phyloP scores from a whole-genome alignment of 1,140 invertebrate genomes.

The Onthophagus taurus region DNA sequence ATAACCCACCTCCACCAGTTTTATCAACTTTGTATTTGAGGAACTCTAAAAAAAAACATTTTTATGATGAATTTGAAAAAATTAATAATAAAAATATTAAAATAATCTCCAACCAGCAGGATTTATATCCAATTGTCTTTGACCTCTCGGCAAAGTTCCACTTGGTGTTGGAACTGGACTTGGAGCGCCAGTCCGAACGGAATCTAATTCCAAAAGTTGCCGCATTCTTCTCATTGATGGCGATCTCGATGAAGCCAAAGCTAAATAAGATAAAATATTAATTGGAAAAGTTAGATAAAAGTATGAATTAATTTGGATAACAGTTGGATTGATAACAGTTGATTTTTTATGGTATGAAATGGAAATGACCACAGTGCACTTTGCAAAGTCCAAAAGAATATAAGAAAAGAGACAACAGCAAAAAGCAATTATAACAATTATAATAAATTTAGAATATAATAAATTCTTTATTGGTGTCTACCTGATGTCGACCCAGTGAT shows the following conservation, averaged over 20 bases:
- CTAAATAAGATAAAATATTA: slow-evolving; percentile 19
- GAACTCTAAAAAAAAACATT: slow-evolving; percentile 64
- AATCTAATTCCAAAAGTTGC: slow-evolving; percentile 64
- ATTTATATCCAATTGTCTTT: slow-evolving; percentile 76
- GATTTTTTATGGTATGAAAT: too few relatives aligned
- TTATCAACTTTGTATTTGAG: slow-evolving; percentile 87
- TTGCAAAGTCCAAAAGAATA: too few relatives aligned
- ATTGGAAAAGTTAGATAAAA: too few relatives aligned
- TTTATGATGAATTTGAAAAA: slow-evolving; percentile 1
- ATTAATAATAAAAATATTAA: slow-evolving; percentile 2
- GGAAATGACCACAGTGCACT: too few relatives aligned
- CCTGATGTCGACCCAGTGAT: slow-evolving; percentile 42
- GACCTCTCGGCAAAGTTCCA: slow-evolving; percentile 59
- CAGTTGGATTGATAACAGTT: too few relatives aligned
- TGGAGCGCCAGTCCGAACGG: slow-evolving; percentile 46
- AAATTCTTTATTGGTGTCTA: slow-evolving; percentile 15
- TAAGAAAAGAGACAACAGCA: too few relatives aligned
- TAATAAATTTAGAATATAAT: too few relatives aligned
- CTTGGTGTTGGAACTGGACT: slow-evolving; percentile 62
- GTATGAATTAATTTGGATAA: too few relatives aligned
- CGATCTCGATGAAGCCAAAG: slow-evolving; percentile 46
- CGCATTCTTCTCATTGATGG: slow-evolving; percentile 67
- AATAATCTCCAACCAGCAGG: slow-evolving; percentile 53
- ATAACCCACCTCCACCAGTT: slow-evolving; percentile 39
- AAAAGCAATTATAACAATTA: too few relatives aligned